phyloP scores from a whole-genome alignment of 2,888 invertebrate species.

The Ametastegia equiseti region DNA sequence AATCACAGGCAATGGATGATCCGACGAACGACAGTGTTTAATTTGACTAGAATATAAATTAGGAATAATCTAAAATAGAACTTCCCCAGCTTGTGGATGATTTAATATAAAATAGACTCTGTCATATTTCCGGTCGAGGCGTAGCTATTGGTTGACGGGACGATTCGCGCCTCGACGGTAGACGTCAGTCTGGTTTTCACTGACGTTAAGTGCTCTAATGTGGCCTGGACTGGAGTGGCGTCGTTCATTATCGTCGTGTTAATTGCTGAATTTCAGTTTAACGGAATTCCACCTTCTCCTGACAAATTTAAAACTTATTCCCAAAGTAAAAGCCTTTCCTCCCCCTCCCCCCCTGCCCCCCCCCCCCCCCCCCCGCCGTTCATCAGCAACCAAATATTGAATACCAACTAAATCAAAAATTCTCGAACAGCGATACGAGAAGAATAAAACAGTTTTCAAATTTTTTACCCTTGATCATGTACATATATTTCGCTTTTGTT shows the following conservation, averaged over 20 bases:
- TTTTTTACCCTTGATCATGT: no score
- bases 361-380: no score
- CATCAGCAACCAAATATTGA: no score
- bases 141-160: conserved; percentile 23
- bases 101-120: conserved; percentile 17
- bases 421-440: no score
- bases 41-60: background rate
- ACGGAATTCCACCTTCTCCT: conserved; percentile 16
- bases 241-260: conserved; percentile 43
- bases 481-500: no score
- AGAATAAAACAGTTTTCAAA: no score
- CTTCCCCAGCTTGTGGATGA: background rate
- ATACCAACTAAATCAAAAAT: no score
- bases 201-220: conserved; percentile 47
- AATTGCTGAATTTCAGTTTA: conserved; percentile 44
- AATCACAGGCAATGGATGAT: no score
- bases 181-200: conserved; percentile 47
- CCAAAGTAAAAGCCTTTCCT: background rate
- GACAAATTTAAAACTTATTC: background rate
- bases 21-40: no score
- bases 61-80: background rate
- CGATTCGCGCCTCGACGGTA: conserved; percentile 18
- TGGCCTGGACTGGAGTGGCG: conserved; percentile 39
- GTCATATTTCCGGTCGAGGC: conserved; percentile 18
- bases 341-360: no score